phyloP scores from a whole-genome alignment of 1,140 invertebrate genomes.

The Choristoneura fumiferana region DNA sequence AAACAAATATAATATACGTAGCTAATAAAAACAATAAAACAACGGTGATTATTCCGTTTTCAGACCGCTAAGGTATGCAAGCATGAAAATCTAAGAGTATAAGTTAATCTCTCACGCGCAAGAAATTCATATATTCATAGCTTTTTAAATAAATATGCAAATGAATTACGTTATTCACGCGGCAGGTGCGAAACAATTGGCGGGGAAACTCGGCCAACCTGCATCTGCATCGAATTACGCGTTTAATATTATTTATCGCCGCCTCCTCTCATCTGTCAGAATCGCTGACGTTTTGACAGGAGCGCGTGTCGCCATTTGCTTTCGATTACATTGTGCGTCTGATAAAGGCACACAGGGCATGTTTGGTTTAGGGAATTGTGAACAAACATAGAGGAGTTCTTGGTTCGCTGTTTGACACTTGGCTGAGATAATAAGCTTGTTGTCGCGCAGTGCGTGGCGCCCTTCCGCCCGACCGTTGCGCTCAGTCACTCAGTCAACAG shows the following conservation, averaged over 20 bases:
- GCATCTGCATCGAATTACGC: neutral
- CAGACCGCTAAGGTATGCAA: no score
- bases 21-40: no score
- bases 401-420: neutral
- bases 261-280: slow-evolving; percentile 8
- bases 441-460: neutral
- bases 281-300: slow-evolving; percentile 6
- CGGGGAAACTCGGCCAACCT: neutral
- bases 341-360: slow-evolving; percentile 7
- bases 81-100: slow-evolving; percentile 1
- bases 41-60: no score
- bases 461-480: neutral
- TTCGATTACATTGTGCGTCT: slow-evolving; percentile 9
- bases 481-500: no score
- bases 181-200: slow-evolving; percentile 11
- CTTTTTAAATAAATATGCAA: slow-evolving; percentile 14
- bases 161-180: slow-evolving; percentile 7
- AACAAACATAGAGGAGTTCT: neutral
- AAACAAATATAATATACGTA: no score
- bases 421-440: slow-evolving; percentile 6
- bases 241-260: slow-evolving; percentile 9
- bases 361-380: slow-evolving; percentile 9
- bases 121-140: slow-evolving; percentile 14
- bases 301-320: slow-evolving; percentile 16
- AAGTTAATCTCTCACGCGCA: neutral